Evolutionary conservation across 2,888 invertebrate species (phyloP), one percentile per base, ranked within the genome.

Genomic region (Camponotus fellah): DNA sequence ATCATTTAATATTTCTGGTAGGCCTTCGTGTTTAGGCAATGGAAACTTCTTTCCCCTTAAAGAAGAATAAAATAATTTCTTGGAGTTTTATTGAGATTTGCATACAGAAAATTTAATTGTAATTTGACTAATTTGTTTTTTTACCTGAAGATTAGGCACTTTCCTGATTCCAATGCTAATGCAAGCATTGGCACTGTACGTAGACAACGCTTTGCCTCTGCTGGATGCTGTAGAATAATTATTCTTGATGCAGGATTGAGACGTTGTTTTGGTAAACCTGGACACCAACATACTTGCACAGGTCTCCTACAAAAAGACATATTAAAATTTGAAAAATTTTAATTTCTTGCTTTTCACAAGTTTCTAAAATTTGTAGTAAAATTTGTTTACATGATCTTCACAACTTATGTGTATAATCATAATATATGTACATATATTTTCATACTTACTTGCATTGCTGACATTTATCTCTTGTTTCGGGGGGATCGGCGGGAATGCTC

Each of bases 151-250:
- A 89, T 96, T 89, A 97, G 95, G 95, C 98, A 99, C 95, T 97
- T 97, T 77, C 97, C 97, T 76, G 96, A 95, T 68, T 96, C 95
- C 85, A 99, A 95, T 43, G 98, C 97, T 75, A 98, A 95, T 90
- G 97, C 96, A 49, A 99, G 95, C 98, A 99, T 99, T 14, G 98
- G 97, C 21, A 98, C 98, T 46, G 99, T 99, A 75, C 98, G 96
- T 65, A 99, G 95, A 91, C 98, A 97, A 90, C 99, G 96, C 93
- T 98, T 98, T 93, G 98, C 98, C 96, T 99, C 99, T 85, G 98
- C 98, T 17, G 99, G 99, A 95, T 99, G 99, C 95, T 99, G 99
- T 9, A 99, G 95, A 83, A 99, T 96, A 88, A 98, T 96, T 68
- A 99, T 96, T 91, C 96, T 96, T 84, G 98, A 97, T 77, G 95